Evolutionary conservation across 2,888 invertebrate species (phyloP), one percentile per base, ranked within the genome.

Genomic region (Epinotia bilunana): DNA sequence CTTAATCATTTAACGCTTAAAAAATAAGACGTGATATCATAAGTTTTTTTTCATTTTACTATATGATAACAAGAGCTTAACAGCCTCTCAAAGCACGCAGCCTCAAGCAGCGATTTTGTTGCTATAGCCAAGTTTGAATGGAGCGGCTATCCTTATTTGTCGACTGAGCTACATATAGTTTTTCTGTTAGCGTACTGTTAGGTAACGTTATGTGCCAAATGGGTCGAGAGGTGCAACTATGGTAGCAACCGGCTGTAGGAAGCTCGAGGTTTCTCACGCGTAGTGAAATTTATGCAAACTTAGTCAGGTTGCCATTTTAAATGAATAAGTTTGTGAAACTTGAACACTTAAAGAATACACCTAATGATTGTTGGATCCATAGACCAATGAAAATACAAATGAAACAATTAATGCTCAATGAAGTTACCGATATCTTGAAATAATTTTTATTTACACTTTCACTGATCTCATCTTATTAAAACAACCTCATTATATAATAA

Each of bases 121-220:
- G 46, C 46, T 28, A 11, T 3, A 9, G 57, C 57, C 57, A 18
- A 62, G 43, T 28, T 39, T 69, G 33, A 70, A 58, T 64, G 58
- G 53, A 43, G 53, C 6, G n/a, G 23, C 28, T 60, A 55, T 62
- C 75, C 75, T 72, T 75, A 75, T 72, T 55, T 20, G 75, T 49
- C 46, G 12, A 73, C 73, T 76, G 78, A 62, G 80, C 75, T 82
- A 82, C 77, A 80, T 78, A 77, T 81, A 80, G 71, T 79, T 78
- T 77, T 76, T 82, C 77, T 68, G 64, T 67, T 74, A 68, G 73
- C 79, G 78, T 82, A 79, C 77, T 78, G 79, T 81, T 88, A 87
- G 86, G 83, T 87, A 86, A 84, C 86, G 87, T 87, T 88, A 86
- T 75, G 68, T 71, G 72, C 81, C 83, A 81, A 85, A 85, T 82